Conservation (phyloP, 2,888 invertebrate genomes). For the Netelia virgata region DNA sequence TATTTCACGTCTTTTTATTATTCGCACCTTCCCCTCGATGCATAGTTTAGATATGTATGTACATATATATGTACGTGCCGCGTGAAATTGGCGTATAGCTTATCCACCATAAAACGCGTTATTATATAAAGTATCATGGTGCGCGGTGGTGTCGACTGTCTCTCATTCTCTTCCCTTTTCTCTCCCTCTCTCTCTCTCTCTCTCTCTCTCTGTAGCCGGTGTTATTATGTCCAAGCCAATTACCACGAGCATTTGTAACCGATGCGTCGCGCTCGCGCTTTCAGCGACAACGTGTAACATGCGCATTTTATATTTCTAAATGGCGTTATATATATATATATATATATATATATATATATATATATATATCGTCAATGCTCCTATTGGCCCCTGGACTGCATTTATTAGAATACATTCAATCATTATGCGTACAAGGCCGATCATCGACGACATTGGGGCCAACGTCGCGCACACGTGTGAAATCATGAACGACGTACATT, state of each 20-base stretch:
- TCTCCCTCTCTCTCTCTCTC: too few relatives aligned
- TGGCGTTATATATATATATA: neutral
- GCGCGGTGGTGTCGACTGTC: neutral
- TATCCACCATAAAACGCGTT: constrained; percentile 42
- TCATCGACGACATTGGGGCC: constrained; percentile 53
- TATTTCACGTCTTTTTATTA: constrained; percentile 44
- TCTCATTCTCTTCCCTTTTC: too few relatives aligned
- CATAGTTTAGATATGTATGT: neutral
- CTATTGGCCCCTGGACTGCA: constrained; percentile 32
- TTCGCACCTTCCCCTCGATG: constrained; percentile 1
- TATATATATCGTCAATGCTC: neutral
- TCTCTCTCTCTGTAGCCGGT: constrained; percentile 7
- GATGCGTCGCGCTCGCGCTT: constrained; percentile 25
- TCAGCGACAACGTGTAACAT: constrained; percentile 18
- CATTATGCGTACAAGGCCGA: constrained; percentile 68
- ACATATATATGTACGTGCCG: constrained; percentile 8
- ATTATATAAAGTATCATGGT: constrained; percentile 43
- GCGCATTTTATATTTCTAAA: neutral
- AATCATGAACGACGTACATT: constrained; percentile 6
- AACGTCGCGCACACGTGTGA: constrained; percentile 44
- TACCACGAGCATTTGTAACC: constrained; percentile 47
- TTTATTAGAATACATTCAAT: constrained; percentile 71
- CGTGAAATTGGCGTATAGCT: constrained; percentile 46
- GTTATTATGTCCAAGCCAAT: constrained; percentile 48
- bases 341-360: neutral